These are phyloP conservation scores for Proisotoma minuta DNA, from an alignment of 2,888 invertebrate species.

Conservation along the genomic window DNA sequence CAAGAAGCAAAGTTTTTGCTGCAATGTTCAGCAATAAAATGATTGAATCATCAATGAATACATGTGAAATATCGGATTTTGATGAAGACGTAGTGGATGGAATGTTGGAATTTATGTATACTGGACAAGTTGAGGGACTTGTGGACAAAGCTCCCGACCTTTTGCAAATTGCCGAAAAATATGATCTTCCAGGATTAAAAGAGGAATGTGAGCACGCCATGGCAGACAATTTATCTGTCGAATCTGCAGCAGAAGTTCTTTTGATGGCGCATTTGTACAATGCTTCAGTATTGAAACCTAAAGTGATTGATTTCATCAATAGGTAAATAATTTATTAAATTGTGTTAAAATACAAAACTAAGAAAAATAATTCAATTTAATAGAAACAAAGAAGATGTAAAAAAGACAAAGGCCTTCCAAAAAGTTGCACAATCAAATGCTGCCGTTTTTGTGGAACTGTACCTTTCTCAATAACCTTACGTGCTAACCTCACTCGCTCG, in stretches of 20 bases:
- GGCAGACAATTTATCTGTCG: slow-evolving; percentile 37
- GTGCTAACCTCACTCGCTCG: no score
- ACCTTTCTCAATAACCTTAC: slow-evolving; percentile 44
- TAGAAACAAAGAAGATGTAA: slow-evolving; percentile 45
- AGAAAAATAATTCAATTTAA: background rate
- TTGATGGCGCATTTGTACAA: slow-evolving; percentile 42
- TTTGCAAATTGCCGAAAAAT: slow-evolving; percentile 45
- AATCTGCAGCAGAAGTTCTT: slow-evolving; percentile 42
- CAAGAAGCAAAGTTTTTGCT: slow-evolving; percentile 41
- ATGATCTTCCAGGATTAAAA: slow-evolving; percentile 40
- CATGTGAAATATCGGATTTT: slow-evolving; percentile 42
- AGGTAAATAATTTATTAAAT: slow-evolving; percentile 19
- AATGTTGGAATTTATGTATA: slow-evolving; percentile 42
- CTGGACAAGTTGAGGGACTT: slow-evolving; percentile 37
- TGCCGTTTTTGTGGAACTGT: slow-evolving; percentile 45
- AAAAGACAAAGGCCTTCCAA: slow-evolving; percentile 40
- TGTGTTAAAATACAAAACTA: background rate
- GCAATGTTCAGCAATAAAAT: slow-evolving; percentile 42
- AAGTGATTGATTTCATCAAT: slow-evolving; percentile 41
- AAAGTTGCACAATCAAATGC: slow-evolving; percentile 38
- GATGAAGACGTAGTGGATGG: slow-evolving; percentile 42
- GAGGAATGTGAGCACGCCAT: slow-evolving; percentile 43
- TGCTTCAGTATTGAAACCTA: slow-evolving; percentile 34
- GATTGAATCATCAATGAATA: slow-evolving; percentile 33
- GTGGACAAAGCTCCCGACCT: slow-evolving; percentile 39